These are phyloP conservation scores for Pomacea maculata DNA, from an alignment of 1,140 invertebrate species.

Conservation along the genomic window DNA sequence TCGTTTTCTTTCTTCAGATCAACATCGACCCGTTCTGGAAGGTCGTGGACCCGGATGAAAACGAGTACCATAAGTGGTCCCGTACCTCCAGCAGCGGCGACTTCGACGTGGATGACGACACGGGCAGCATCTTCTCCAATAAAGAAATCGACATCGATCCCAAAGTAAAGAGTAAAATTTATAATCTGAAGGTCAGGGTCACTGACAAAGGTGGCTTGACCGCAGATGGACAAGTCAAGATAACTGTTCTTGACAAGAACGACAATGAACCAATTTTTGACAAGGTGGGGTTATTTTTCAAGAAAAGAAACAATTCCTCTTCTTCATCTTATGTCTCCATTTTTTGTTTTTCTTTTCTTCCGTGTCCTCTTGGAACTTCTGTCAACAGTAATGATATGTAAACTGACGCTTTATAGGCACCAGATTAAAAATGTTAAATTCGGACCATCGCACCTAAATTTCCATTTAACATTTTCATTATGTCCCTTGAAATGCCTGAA, in stretches of 20 bases:
- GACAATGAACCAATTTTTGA: neutral
- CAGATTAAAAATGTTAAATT: neutral
- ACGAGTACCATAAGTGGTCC: neutral
- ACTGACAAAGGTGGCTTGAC: neutral
- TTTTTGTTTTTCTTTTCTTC: too few species aligned
- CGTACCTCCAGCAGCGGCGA: neutral
- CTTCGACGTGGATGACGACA: neutral
- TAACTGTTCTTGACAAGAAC: slow-evolving; percentile 14
- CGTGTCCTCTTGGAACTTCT: neutral
- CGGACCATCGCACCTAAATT: too few species aligned
- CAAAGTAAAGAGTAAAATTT: neutral
- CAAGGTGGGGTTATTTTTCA: too few species aligned
- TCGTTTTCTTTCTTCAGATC: neutral
- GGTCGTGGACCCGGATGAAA: neutral
- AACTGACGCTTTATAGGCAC: neutral
- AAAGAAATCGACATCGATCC: slow-evolving; percentile 7
- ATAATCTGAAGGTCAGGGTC: neutral
- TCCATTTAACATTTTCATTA: too few species aligned
- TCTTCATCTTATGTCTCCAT: neutral
- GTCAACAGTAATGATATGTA: too few species aligned
- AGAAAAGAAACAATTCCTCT: neutral
- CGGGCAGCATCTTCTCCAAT: slow-evolving; percentile 1
- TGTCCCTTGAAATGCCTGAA: too few species aligned
- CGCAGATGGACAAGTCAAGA: neutral
- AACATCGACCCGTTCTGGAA: slow-evolving; percentile 9